Percentiles rank a stretch among this genome's conserved stretches.
Evolutionary conservation across 2,888 invertebrate genomes (phyloP).

Genomic region (Caenorhabditis plicata): DNA sequence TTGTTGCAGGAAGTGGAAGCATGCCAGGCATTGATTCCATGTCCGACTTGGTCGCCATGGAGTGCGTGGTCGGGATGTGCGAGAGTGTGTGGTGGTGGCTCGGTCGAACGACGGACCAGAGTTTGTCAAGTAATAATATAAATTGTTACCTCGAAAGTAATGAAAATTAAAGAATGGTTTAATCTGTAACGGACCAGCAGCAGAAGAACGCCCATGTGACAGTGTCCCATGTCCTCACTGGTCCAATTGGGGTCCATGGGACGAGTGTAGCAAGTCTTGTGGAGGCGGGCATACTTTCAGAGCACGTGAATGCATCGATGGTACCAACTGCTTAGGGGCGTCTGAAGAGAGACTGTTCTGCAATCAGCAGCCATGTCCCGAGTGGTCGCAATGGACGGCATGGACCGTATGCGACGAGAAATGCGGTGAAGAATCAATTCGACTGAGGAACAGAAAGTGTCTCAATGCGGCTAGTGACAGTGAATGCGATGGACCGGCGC

Average conservation of each 20-base stretch:
- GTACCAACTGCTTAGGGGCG: conserved; percentile 35
- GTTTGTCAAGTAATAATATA: conserved; percentile 34
- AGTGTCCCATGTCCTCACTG: conserved; percentile 48
- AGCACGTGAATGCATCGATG: conserved; percentile 40
- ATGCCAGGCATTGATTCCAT: conserved; percentile 34
- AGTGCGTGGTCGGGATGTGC: conserved; percentile 47
- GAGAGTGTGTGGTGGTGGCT: conserved; percentile 42
- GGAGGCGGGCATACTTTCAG: conserved; percentile 48
- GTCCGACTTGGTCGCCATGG: conserved; percentile 48
- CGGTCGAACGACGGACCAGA: conserved; percentile 41
- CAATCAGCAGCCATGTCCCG: conserved; percentile 47
- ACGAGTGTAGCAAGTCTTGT: conserved; percentile 39
- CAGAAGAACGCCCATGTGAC: conserved; percentile 46
- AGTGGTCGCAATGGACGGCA: conserved; percentile 47
- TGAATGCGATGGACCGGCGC: conserved; percentile 47
- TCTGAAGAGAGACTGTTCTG: conserved; percentile 44
- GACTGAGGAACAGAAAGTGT: conserved; percentile 47
- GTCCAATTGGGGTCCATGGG: conserved; percentile 41
- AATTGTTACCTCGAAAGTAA: background rate
- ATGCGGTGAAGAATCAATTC: conserved; percentile 42
- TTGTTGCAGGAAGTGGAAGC: conserved; percentile 38
- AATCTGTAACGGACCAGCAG: conserved; percentile 42
- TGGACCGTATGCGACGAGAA: conserved; percentile 48
- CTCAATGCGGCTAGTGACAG: conserved; percentile 27
- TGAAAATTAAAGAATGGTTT: conserved; percentile 37